Evolutionary conservation across 2,113 vertebrate genomes (phyloP), one percentile per base, ranked within the genome.

Genomic region (Solea senegalensis): DNA sequence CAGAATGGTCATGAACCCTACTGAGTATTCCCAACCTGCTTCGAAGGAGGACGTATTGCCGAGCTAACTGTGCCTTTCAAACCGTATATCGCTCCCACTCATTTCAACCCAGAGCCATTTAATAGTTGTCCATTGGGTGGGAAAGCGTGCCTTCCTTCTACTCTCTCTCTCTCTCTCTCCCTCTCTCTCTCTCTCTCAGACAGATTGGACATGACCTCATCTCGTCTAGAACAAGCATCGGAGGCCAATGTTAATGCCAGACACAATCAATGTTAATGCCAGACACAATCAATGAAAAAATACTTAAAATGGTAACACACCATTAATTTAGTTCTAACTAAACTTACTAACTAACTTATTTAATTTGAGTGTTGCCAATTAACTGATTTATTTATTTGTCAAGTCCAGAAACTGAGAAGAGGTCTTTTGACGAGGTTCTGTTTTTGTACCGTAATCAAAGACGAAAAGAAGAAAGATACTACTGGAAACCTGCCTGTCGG

Each of bases 101-200:
- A 1, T 44, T 59, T 28, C 9, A 34, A n/a, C 14, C 9, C 11
- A 2, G 27, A 76, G 40, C 49, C 39, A 41, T 76, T 69, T 58
- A 39, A 21, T 55, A 50, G 41, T 65, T 78, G 40, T 62, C 41
- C 48, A 39, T 16, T 40, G 21, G 44, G 21, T 39, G n/a, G 28
- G 8, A 45, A 14, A 28, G 10, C 34, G 7, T 9, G 49, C 16
- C 26, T 14, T 34, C 53, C 21, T 51, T 52, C 5, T 44, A 8
- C 60, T 65, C 26, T 39, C 9, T 3, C 2, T 65, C n/a, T 39
- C 9, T 3, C 2, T 12, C 5, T 65, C n/a, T 39, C 9, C n/a
- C n/a, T n/a, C 60, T 65, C 26, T 39, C 9, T 3, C 2, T 65
- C n/a, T 39, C 9, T 3, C 2, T 12, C 5, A 39, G 21, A 66